A percentile compares a stretch with the other conserved stretches of the same genome.
phyloP scores from a whole-genome alignment of 2,797 vertebrate species.

The Amazona finschi region DNA sequence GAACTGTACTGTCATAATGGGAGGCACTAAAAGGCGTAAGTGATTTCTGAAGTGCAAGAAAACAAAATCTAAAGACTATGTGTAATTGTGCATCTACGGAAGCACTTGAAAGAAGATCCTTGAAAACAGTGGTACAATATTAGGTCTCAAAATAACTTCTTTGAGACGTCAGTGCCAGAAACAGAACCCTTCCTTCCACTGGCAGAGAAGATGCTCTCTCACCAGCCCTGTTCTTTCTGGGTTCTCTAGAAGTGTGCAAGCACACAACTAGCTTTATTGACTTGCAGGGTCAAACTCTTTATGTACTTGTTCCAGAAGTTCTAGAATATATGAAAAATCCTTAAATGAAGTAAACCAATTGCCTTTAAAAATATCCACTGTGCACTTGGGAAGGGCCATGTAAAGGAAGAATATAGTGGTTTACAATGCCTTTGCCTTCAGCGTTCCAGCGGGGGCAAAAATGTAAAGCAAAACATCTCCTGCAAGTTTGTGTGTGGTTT shows the following conservation, averaged over 20 bases:
- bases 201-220: neutral
- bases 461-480: neutral
- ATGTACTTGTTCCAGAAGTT: neutral
- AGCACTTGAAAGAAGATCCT: neutral
- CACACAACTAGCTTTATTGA: neutral
- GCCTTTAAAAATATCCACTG: neutral
- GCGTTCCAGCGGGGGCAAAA: accelerated
- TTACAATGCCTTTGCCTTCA: neutral
- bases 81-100: neutral
- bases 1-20: neutral
- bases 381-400: neutral
- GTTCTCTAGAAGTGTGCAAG: neutral
- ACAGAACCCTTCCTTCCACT: neutral
- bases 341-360: neutral
- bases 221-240: neutral
- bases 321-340: neutral
- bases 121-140: neutral
- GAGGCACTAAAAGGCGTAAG: neutral
- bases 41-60: neutral
- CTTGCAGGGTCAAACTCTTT: neutral
- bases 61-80: neutral
- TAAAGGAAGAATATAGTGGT: neutral
- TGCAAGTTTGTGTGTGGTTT: neutral
- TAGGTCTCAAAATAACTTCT: neutral
- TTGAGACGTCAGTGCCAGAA: neutral